These are phyloP conservation scores for Haplochromis burtoni DNA, from an alignment of 2,113 vertebrate species.

Conservation along the genomic window DNA sequence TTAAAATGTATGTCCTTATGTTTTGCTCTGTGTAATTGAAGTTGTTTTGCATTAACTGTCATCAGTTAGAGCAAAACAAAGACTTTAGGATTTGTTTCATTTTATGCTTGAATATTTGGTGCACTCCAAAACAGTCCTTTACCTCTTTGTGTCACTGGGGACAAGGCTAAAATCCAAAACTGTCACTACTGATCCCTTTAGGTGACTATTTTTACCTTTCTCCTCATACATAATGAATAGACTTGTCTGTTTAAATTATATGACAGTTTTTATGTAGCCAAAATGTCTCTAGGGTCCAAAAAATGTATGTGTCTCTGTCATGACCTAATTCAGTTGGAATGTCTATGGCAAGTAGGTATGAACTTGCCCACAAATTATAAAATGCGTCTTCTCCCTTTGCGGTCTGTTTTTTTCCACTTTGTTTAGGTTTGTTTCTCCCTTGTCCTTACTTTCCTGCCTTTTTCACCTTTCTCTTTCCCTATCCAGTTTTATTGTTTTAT, in stretches of 20 bases:
- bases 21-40: background rate
- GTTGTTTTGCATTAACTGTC: background rate
- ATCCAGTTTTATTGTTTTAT: background rate
- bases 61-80: background rate
- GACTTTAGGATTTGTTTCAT: background rate
- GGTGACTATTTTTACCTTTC: slow-evolving; percentile 25
- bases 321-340: background rate
- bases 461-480: background rate
- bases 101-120: background rate
- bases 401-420: background rate
- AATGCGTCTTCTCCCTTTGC: background rate
- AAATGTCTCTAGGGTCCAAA: background rate
- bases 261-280: background rate
- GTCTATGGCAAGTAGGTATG: background rate
- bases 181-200: background rate
- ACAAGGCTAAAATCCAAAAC: background rate
- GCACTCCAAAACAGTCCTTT: background rate
- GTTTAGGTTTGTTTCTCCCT: background rate
- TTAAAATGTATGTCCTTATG: background rate
- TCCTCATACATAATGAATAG: slow-evolving; percentile 28
- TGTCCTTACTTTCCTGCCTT: background rate
- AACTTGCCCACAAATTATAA: background rate
- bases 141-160: background rate
- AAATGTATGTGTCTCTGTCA: background rate
- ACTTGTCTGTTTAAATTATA: slow-evolving; percentile 36